Conservation (phyloP, 1,140 invertebrate genomes). For the Caenorhabditis brenneri region DNA sequence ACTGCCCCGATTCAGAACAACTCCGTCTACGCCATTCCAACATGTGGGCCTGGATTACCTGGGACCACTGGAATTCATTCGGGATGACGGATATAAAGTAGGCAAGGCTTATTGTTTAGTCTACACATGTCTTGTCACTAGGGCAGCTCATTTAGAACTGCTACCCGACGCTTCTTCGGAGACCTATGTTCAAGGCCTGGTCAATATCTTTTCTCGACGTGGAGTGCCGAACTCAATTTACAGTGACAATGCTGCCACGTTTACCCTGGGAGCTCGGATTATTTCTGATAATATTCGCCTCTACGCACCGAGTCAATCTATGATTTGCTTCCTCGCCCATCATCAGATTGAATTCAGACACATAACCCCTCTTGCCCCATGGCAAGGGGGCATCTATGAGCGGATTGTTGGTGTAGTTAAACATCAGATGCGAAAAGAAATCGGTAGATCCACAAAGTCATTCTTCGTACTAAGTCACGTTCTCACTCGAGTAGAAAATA, state of each 20-base stretch:
- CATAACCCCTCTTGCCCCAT: constrained; percentile 4
- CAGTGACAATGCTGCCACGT: background rate
- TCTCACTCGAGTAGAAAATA: background rate
- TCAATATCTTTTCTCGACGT: background rate
- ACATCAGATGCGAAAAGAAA: background rate
- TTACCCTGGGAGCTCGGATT: background rate
- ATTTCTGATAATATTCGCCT: background rate
- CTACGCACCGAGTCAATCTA: background rate
- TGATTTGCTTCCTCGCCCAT: background rate
- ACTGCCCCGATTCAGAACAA: background rate
- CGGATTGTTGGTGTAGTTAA: constrained; percentile 22
- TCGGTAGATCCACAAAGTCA: background rate
- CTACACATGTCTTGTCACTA: background rate
- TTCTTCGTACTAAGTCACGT: background rate
- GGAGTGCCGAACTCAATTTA: background rate
- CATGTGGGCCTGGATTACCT: background rate
- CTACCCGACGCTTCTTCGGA: background rate
- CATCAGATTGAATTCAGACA: background rate
- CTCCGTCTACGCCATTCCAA: background rate
- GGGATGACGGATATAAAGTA: background rate
- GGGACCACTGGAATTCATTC: background rate
- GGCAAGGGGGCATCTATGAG: constrained; percentile 37
- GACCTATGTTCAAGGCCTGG: background rate
- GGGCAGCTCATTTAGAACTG: background rate
- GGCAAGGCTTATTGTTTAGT: background rate